phyloP scores from a whole-genome alignment of 2,797 vertebrate species.

The Malurus leucopterus region DNA sequence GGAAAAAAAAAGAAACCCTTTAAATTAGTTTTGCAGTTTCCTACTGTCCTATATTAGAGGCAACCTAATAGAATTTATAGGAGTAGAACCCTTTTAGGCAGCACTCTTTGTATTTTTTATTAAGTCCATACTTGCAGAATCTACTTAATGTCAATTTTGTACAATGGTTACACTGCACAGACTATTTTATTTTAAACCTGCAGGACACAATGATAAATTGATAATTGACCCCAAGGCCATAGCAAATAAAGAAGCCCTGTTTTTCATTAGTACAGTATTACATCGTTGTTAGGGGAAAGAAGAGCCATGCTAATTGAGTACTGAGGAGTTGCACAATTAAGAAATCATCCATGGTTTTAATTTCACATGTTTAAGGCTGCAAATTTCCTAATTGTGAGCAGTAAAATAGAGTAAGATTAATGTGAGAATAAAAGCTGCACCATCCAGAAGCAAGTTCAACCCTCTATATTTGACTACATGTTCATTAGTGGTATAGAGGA shows the following conservation, averaged over 20 bases:
- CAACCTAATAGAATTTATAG: conserved; percentile 79
- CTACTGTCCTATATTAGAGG: conserved; percentile 73
- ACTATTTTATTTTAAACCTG: conserved; percentile 81
- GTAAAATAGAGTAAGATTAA: conserved; percentile 55
- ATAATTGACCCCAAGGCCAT: conserved; percentile 83
- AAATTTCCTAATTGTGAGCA: conserved; percentile 37
- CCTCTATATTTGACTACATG: background rate
- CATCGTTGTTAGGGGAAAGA: conserved; percentile 61
- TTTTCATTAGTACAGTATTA: conserved; percentile 84
- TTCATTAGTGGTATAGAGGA: background rate
- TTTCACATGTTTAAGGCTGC: conserved; percentile 43
- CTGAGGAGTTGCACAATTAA: conserved; percentile 61
- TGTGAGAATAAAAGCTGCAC: background rate
- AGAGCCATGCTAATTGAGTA: conserved; percentile 58
- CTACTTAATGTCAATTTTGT: conserved; percentile 80
- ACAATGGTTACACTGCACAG: conserved; percentile 72
- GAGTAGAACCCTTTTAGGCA: conserved; percentile 74
- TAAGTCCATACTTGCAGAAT: conserved; percentile 79
- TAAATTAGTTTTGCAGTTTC: conserved; percentile 70
- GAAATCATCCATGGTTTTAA: conserved; percentile 59
- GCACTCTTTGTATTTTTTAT: conserved; percentile 79
- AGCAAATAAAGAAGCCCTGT: conserved; percentile 81
- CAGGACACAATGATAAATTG: conserved; percentile 82
- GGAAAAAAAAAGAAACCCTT: background rate
- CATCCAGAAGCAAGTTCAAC: background rate